These are phyloP conservation scores for Pelusios castaneus DNA, from an alignment of 2,113 vertebrate species.

Conservation along the genomic window DNA sequence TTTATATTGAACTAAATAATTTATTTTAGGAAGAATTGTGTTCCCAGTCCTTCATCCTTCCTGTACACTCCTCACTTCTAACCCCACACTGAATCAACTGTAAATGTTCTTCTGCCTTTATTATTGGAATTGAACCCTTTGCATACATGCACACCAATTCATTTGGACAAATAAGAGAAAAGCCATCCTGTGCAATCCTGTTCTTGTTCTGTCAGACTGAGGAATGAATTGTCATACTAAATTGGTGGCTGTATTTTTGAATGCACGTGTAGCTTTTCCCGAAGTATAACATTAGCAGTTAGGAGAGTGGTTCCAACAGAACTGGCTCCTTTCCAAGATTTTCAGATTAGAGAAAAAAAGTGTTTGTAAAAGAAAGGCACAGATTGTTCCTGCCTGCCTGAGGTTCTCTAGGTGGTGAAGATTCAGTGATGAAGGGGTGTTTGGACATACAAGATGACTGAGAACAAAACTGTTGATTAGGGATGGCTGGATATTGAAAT, in stretches of 20 bases:
- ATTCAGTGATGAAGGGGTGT: neutral
- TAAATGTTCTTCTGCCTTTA: neutral
- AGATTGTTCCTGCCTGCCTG: neutral
- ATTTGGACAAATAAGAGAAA: constrained; percentile 2
- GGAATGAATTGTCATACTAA: neutral
- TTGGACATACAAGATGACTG: neutral
- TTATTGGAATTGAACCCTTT: constrained; percentile 18
- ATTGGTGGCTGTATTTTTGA: neutral
- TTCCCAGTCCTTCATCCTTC: neutral
- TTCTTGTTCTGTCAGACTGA: neutral
- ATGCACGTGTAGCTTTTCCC: neutral
- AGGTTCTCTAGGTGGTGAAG: neutral
- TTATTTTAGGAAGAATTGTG: neutral
- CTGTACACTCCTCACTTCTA: neutral
- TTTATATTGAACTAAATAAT: neutral
- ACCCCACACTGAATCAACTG: neutral
- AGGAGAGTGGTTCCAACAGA: neutral
- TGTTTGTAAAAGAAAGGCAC: neutral
- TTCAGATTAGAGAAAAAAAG: neutral
- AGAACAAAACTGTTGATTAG: constrained; percentile 34
- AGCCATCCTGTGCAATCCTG: neutral
- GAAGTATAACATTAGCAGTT: neutral
- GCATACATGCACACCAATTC: neutral
- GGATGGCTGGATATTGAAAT: neutral
- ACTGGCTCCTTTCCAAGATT: constrained; percentile 15